Base-by-base conservation (phyloP, 2,888 invertebrate species). In the Mythimna impura region DNA sequence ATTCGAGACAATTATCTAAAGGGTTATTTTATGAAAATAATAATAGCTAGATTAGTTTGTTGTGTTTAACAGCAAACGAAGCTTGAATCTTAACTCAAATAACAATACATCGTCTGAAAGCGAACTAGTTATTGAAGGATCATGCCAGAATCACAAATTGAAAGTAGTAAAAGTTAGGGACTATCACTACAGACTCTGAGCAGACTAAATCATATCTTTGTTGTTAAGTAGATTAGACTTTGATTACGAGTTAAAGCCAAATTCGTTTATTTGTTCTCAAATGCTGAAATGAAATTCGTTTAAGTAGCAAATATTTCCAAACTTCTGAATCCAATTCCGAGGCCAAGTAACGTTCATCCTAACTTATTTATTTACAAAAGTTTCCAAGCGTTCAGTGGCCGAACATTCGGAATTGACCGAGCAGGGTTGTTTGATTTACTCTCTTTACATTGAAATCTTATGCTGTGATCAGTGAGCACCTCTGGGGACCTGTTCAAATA, bases 341-440 rank as follows among this genome's bases (percentile, higher is more conserved):
- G 54, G 54, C 77, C 61, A 61, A 75, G 47, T 71, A 20, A 58
- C 34, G 17, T 70, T 47, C 30, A 30, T 47, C 30, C 12, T 14
- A 77, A 47, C 30, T 58, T 68, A 47, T 1, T 66, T 47, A 43
- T 47, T 22, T 55, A 5, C 14, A 30, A 54, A 76, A 60, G 36
- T 54, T 61, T 61, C 40, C 54, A 20, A 60, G 30, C n/a, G 20
- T 14, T 20, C 14, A 70, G 43, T 36, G n/a, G 14, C 67, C 4
- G 6, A 25, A 14, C 58, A 30, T 43, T 67, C 12, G 34, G 10
- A 40, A 67, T 76, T 25, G 17, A n/a, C 5, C 2, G 22, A 40
- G 14, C 3, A 17, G 7, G 20, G 7, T 3, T 54, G 25, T 62
- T 34, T 50, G 10, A 54, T 61, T 61, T 8, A 0, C 7, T 55